phyloP scores from a whole-genome alignment of 2,113 vertebrate genomes.

The Zosterops borbonicus region DNA sequence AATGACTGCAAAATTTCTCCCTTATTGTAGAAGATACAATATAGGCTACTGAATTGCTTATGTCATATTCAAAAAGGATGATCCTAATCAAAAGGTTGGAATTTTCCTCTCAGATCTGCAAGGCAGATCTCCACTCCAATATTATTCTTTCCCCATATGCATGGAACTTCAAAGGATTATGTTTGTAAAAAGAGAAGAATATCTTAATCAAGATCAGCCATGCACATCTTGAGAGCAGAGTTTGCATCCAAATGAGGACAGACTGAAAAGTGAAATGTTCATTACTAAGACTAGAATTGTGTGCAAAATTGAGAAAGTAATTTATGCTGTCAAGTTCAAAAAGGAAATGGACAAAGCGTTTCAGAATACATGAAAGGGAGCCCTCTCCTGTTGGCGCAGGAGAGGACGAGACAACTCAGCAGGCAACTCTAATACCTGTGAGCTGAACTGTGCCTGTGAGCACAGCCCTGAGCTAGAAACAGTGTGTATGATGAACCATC shows the following conservation, averaged over 20 bases:
- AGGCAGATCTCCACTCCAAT: conserved; percentile 22
- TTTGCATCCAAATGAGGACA: conserved; percentile 52
- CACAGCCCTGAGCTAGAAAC: neutral
- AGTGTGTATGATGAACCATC: neutral
- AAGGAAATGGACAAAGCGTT: neutral
- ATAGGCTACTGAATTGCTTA: neutral
- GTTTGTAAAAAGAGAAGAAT: conserved; percentile 34
- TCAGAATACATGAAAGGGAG: neutral
- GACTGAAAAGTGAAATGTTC: conserved; percentile 37
- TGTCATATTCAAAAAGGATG: neutral
- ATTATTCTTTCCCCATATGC: conserved; percentile 32
- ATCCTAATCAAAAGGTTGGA: conserved; percentile 11
- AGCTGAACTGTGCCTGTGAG: conserved; percentile 4
- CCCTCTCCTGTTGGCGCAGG: neutral
- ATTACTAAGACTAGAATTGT: conserved; percentile 20
- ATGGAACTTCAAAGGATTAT: conserved; percentile 40
- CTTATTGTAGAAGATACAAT: neutral
- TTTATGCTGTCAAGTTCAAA: conserved; percentile 36
- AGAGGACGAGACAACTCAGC: neutral
- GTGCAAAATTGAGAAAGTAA: conserved; percentile 34
- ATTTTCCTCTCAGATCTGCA: conserved; percentile 27
- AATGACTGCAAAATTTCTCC: neutral
- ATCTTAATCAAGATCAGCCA: conserved; percentile 66
- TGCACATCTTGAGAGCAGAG: conserved; percentile 26
- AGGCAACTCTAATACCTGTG: neutral